phyloP scores from a whole-genome alignment of 1,140 invertebrate species.

The Heliothis virescens region DNA sequence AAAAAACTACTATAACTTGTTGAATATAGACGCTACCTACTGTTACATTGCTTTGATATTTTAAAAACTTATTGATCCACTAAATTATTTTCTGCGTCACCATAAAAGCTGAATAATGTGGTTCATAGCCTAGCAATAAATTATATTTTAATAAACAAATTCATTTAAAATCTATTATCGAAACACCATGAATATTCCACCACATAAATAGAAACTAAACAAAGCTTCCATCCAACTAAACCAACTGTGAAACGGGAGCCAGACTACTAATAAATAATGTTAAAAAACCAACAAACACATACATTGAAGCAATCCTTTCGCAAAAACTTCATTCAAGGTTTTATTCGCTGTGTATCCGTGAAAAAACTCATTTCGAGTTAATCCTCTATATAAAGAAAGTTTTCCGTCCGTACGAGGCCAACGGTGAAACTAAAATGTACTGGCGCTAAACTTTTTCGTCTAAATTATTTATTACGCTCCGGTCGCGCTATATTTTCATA shows the following conservation, averaged over 20 bases:
- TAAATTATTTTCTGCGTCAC: no score
- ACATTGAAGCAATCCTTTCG: slow-evolving; percentile 43
- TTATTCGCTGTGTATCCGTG: slow-evolving; percentile 48
- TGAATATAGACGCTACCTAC: no score
- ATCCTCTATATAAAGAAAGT: slow-evolving; percentile 62
- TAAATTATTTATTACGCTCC: slow-evolving; percentile 54
- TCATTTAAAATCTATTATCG: neutral
- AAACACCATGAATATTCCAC: no score
- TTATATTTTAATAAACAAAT: neutral
- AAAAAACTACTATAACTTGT: no score
- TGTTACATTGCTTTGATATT: no score
- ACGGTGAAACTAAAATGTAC: slow-evolving; percentile 53
- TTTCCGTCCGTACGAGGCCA: slow-evolving; percentile 45
- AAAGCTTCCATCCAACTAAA: neutral
- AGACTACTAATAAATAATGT: neutral
- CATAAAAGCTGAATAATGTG: no score
- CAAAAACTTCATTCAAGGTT: slow-evolving; percentile 50
- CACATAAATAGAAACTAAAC: no score
- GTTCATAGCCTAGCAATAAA: no score
- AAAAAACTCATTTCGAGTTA: slow-evolving; percentile 64
- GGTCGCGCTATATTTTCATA: slow-evolving; percentile 40
- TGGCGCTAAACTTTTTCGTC: slow-evolving; percentile 44
- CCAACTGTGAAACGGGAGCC: neutral
- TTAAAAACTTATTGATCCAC: no score
- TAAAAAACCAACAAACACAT: slow-evolving; percentile 19